Base-by-base conservation (phyloP, 2,797 vertebrate species). In the Vultur gryphus region DNA sequence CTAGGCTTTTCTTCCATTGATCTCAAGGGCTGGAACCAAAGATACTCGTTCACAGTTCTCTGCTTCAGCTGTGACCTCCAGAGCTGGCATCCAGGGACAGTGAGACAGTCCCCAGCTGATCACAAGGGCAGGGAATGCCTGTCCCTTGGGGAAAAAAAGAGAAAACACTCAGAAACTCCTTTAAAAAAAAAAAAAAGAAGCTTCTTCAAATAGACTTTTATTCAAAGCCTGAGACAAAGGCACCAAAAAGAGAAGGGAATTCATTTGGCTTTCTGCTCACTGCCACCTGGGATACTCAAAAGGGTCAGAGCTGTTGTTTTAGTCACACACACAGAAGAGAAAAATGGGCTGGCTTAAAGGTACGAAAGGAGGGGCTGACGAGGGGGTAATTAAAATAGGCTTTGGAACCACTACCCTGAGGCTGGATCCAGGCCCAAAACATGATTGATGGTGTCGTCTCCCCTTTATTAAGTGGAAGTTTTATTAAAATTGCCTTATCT, bases 181-280 rank as follows among this genome's bases (percentile, higher is more conserved):
- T 91, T 11, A n/a, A 81, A 84, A 58, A 66, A 69, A 81, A n/a
- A n/a, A 57, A 64, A 69, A 61, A 96, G 87, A 94, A 97, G 96
- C 97, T 97, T 88, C 97, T 97, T 98, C 97, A 96, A 98, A 97
- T 90, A 98, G 97, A 98, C 97, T 98, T 98, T 98, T 97, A 97
- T 97, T 97, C 93, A 97, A 94, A 97, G 96, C 96, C 84, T 84
- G 88, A 92, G 84, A 96, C 52, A 92, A 98, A 97, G 96, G 96
- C 97, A 97, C 96, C 90, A 95, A 94, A 96, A 85, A 87, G 62
- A 90, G 41, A 95, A 46, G 24, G 51, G 52, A 84, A 89, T 95
- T 95, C 15, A 75, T 96, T 97, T 96, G 94, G 90, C 93, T 93
- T 95, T 91, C 94, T 91, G 84, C 80, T 94, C 62, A 29, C 59